phyloP scores from a whole-genome alignment of 2,113 vertebrate species.

The Platysteira castanea region DNA sequence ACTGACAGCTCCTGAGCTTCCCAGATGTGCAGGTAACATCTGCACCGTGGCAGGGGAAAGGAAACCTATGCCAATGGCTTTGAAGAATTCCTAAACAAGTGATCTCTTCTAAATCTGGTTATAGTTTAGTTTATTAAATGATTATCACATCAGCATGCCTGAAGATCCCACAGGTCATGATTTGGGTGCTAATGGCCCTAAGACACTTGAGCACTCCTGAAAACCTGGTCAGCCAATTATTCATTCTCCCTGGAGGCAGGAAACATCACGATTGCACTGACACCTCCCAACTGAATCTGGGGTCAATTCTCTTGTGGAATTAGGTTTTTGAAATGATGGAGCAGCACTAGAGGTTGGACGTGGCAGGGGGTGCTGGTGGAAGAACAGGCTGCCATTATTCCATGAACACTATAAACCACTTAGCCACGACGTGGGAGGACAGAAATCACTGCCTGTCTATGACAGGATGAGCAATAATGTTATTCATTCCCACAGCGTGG shows the following conservation, averaged over 20 bases:
- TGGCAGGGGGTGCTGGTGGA: not conserved
- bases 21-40: not conserved
- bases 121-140: not conserved
- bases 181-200: not conserved
- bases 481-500: constrained; percentile 28
- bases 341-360: not conserved
- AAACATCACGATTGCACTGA: not conserved
- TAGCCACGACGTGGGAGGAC: not conserved
- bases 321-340: not conserved
- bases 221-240: not conserved
- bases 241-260: not conserved
- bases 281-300: not conserved
- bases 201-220: not conserved
- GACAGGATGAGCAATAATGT: constrained; percentile 3
- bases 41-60: accelerated
- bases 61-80: not conserved
- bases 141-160: not conserved
- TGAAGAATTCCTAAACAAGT: not conserved
- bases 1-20: accelerated
- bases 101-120: not conserved
- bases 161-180: not conserved
- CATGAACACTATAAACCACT: not conserved
- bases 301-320: not conserved
- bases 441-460: not conserved
- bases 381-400: not conserved